Evolutionary conservation across 1,140 invertebrate species (phyloP), one percentile per base, ranked within the genome.

Genomic region (Delia radicum): DNA sequence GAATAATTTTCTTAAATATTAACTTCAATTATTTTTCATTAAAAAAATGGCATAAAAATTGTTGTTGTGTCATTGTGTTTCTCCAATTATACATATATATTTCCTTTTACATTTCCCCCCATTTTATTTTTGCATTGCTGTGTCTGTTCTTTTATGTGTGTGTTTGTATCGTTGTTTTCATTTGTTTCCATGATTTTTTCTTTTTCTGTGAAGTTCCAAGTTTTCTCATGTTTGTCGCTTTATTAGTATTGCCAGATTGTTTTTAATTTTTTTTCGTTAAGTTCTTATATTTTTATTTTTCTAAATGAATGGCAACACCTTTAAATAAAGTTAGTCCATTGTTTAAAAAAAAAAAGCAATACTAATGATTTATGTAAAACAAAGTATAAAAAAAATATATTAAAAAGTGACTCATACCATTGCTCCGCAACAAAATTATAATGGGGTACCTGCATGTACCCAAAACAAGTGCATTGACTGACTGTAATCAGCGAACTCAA

Each of bases 121-220:
- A 80, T 26, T 76, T 74, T n/a, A n/a, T n/a, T 42, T 62, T 77
- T 71, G 74, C 48, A 48, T 73, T 33, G 21, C 48, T 3, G n/a
- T n/a, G n/a, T n/a, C n/a, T n/a, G n/a, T n/a, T n/a, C n/a, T n/a
- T 26, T 55, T 73, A n/a, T 80, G 76, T 37, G 42, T 74, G 73
- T 78, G 77, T 81, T 77, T 81, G 75, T 79, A 77, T 42, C 73
- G 77, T 80, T 80, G 62, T 78, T 65, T 78, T 76, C 71, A 62
- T 75, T 77, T 55, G 13, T 78, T 76, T 74, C 74, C 78, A 73
- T 79, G 29, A 26, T 33, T 69, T 21, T 67, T n/a, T 33, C 13
- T 7, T 42, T 67, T 67, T 67, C 18, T 69, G 65, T 31, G n/a
- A 69, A 69, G n/a, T n/a, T n/a, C n/a, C n/a, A n/a, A n/a, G 29